Base-by-base conservation (phyloP, 2,797 vertebrate species). In the Ctenopoma kingsleyae region DNA sequence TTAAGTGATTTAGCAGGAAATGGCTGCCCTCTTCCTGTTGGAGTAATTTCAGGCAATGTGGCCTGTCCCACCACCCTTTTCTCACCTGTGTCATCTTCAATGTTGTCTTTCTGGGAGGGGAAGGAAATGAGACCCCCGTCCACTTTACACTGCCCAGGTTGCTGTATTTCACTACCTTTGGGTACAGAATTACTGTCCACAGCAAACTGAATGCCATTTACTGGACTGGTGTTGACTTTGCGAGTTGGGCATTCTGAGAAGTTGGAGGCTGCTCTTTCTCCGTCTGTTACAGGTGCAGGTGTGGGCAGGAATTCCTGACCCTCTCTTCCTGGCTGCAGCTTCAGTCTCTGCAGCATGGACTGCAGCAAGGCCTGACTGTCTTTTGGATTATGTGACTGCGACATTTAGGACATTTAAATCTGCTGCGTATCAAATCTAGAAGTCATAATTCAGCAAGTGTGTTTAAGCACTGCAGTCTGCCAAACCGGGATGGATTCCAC, bases 301-400 rank as follows among this genome's bases (percentile, higher is more conserved):
- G 60, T 41, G 51, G 71, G 43, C 6, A 25, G 13, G 0, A 36
- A 23, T 1, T 30, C n/a, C 57, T 77, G 82, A 50, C 52, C 59
- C 5, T 88, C 88, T 78, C 61, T 74, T 55, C 65, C 88, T 0
- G 89, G 44, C 61, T 94, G 92, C 30, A 95, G 89, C 67, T 64
- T 92, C 78, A 95, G 84, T 83, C 61, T 94, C 86, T 94, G 91
- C 87, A 95, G 90, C 95, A 95, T 95, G 41, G 95, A 95, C 83
- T 95, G 94, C 86, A 95, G 68, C 80, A 95, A 49, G 60, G 79
- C 76, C 75, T 95, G 93, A 30, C 60, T 60, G 71, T 94, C 93
- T 49, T 74, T 66, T 53, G 85, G 16, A 60, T 84, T 85, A 43
- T 59, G 58, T 83, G 82, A 43, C 72, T 91, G 85, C 89, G 92